Percentiles rank a stretch among this genome's conserved stretches.
phyloP scores from a whole-genome alignment of 1,140 invertebrate species.

The Amphibalanus amphitrite region DNA sequence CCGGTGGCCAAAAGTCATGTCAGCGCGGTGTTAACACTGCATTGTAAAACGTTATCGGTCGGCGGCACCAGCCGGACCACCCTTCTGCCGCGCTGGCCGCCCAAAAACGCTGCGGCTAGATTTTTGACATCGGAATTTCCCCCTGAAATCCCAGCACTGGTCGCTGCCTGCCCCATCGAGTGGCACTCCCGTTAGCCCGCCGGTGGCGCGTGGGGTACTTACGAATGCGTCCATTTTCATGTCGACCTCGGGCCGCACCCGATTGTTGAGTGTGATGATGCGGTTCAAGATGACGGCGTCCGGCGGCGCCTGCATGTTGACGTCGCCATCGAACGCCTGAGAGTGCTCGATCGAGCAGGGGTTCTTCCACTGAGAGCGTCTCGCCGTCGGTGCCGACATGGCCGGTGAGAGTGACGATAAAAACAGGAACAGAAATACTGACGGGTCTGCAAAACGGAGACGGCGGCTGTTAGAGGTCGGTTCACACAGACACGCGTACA shows the following conservation, averaged over 20 bases:
- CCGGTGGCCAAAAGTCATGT: no score
- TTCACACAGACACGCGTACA: no score
- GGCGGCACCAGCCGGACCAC: no score
- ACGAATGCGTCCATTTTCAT: not conserved
- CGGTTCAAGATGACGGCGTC: not conserved
- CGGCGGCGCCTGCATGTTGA: not conserved
- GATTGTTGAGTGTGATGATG: not conserved
- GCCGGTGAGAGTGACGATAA: not conserved
- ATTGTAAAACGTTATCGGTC: no score
- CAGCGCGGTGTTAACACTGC: no score
- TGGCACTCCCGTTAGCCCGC: no score
- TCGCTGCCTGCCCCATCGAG: no score
- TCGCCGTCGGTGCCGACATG: not conserved
- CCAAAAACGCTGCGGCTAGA: no score
- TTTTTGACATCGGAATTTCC: no score
- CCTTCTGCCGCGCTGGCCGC: no score
- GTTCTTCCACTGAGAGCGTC: not conserved
- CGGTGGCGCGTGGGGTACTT: not conserved
- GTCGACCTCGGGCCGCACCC: not conserved
- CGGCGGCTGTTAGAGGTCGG: not conserved
- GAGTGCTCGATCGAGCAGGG: not conserved
- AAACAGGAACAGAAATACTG: not conserved
- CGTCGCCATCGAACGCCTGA: not conserved
- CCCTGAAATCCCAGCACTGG: no score
- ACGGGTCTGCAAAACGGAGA: not conserved